Conservation (phyloP, 2,797 vertebrate species). For the Propithecus deckenii region DNA sequence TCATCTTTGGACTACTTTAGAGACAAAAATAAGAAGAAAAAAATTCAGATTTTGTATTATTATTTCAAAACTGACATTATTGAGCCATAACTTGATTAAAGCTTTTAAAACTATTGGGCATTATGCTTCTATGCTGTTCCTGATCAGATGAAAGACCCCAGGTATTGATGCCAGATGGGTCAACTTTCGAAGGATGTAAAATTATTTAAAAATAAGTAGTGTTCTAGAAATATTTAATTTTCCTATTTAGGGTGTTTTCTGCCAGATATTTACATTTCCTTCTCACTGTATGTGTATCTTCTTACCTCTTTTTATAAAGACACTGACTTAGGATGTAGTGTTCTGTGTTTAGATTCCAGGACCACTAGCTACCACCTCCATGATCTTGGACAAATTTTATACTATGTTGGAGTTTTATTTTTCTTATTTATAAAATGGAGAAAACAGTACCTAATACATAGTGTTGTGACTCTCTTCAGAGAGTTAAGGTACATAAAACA, state of each 20-base stretch:
- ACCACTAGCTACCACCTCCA: fast-evolving
- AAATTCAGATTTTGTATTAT: not conserved
- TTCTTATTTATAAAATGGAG: not conserved
- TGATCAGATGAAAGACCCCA: not conserved
- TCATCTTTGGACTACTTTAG: not conserved
- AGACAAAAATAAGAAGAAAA: not conserved
- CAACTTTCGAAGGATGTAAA: not conserved
- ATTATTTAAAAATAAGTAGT: not conserved
- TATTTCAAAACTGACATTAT: not conserved
- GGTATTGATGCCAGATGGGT: not conserved
- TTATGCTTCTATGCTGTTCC: not conserved
- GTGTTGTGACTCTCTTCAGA: not conserved
- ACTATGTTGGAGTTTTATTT: not conserved
- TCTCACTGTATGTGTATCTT: not conserved
- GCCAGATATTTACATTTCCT: not conserved
- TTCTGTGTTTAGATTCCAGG: not conserved
- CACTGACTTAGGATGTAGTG: not conserved
- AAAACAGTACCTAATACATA: not conserved
- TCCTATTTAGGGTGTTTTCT: not conserved
- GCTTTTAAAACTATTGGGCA: not conserved
- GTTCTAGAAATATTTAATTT: not conserved
- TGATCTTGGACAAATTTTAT: not conserved
- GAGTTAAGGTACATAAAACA: not conserved
- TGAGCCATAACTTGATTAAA: not conserved
- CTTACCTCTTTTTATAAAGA: not conserved